phyloP scores from a whole-genome alignment of 2,113 vertebrate species.

The Caloenas nicobarica region DNA sequence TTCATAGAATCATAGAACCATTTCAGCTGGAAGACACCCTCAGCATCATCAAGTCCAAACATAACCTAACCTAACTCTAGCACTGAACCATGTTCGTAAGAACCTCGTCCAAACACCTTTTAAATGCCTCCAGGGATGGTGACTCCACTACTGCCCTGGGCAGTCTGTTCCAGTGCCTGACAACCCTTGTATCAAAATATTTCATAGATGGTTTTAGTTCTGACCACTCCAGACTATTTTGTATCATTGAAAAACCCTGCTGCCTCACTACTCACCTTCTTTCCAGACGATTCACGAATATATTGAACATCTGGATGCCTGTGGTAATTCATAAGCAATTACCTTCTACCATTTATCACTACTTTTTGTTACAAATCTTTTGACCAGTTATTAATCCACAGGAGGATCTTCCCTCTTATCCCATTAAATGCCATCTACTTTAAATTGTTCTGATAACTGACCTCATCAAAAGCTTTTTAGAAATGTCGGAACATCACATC shows the following conservation, averaged over 20 bases:
- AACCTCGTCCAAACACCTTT: no score
- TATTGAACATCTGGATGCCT: conserved; percentile 50
- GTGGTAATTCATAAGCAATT: conserved; percentile 35
- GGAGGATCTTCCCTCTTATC: conserved; percentile 48
- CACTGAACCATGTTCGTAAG: no score
- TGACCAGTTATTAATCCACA: conserved; percentile 32
- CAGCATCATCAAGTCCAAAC: no score
- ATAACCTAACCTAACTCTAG: no score
- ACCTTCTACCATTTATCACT: conserved; percentile 35
- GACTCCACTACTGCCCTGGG: no score
- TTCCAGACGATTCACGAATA: conserved; percentile 15
- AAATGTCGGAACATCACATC: conserved; percentile 49
- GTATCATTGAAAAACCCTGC: background rate
- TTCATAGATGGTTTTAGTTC: conserved; percentile 14
- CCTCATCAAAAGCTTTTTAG: conserved; percentile 62
- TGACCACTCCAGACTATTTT: background rate
- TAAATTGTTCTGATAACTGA: conserved; percentile 48
- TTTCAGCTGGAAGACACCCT: no score
- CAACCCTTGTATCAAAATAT: background rate
- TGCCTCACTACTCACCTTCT: background rate
- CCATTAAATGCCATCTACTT: conserved; percentile 41
- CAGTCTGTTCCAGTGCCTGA: background rate
- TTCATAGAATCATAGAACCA: background rate
- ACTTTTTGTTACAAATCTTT: conserved; percentile 38
- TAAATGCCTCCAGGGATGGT: no score